Base-by-base conservation (phyloP, 2,888 invertebrate genomes). In the Oligia fasciuncula region DNA sequence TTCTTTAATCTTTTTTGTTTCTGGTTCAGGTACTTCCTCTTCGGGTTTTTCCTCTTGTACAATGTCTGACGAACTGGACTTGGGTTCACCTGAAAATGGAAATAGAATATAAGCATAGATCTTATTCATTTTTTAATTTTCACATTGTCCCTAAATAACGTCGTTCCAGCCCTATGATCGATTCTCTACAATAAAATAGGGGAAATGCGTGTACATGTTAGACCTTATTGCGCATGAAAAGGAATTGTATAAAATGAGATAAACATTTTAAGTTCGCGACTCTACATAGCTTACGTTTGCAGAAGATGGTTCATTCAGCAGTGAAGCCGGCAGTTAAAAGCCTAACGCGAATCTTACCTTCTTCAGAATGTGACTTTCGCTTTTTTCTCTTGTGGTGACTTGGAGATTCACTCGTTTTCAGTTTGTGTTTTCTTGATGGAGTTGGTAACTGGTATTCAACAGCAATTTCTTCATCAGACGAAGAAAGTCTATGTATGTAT, bases 401-500 rank as follows among this genome's bases (percentile, higher is more conserved):
- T 72, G 94, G 94, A 90, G 95, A 95, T 91, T 96, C 95, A 83
- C 92, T 94, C 43, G 92, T 81, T 91, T 96, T 95, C 69, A 96
- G 87, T 89, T 97, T 95, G 87, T 97, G 97, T 88, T 96, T 96
- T 43, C 96, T 93, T 29, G 95, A 95, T 81, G 94, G 97, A 84
- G 95, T 97, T 87, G 92, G 97, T 89, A 94, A 93, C 95, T 94
- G 97, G 94, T 97, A 98, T 92, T 98, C 98, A 6, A 98, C 97
- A 80, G 98, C 98, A 77, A 98, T 97, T 93, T 98, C 98, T 93
- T 98, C 98, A 91, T 99, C 99, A 46, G 98, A 98, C 2, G 98
- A 98, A 17, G 98, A 98, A 85, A 98, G 97, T 89, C 98, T 98
- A 92, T 98, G 98, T 85, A 99, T 97, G 94, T 98, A 99, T 91